Evolutionary conservation across 1,140 invertebrate species (phyloP).

Genomic region (Diachasmimorpha longicaudata): DNA sequence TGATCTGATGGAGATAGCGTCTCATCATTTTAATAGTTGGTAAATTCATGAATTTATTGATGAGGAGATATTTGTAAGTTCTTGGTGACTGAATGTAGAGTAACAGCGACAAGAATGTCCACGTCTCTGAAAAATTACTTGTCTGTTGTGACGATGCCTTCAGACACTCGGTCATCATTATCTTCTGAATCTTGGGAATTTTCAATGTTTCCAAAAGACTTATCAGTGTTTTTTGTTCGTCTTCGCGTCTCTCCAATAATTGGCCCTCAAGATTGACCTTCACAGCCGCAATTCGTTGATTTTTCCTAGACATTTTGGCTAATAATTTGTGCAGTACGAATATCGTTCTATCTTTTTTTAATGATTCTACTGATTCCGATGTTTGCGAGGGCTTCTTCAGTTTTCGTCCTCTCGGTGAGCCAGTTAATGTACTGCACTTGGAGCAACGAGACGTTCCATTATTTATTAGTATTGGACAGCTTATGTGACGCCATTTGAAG

Average conservation of each 20-base stretch:
- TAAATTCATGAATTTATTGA: constrained; percentile 45
- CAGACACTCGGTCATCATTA: constrained; percentile 50
- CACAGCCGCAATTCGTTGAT: constrained; percentile 23
- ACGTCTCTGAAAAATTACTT: constrained; percentile 43
- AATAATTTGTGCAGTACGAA: constrained; percentile 31
- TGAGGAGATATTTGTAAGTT: constrained; percentile 45
- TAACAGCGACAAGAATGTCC: constrained; percentile 47
- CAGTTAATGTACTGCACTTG: constrained; percentile 45
- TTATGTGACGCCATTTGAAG: constrained; percentile 49
- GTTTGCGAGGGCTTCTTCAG: constrained; percentile 13
- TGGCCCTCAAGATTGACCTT: constrained; percentile 19
- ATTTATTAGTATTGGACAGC: constrained; percentile 50
- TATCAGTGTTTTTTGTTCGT: constrained; percentile 12
- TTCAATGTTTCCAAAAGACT: constrained; percentile 34
- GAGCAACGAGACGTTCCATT: constrained; percentile 42
- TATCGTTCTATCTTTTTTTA: constrained; percentile 33
- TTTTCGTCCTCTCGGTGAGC: constrained; percentile 4
- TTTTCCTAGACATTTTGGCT: constrained; percentile 26
- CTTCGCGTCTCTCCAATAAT: neutral
- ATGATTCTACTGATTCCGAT: constrained; percentile 20
- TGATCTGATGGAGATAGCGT: constrained; percentile 44
- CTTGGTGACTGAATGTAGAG: constrained; percentile 45
- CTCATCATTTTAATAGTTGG: constrained; percentile 40
- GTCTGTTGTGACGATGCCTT: constrained; percentile 33
- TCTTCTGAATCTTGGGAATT: constrained; percentile 47